phyloP scores from a whole-genome alignment of 2,888 invertebrate genomes.

The Leptinotarsa rubiginosa region DNA sequence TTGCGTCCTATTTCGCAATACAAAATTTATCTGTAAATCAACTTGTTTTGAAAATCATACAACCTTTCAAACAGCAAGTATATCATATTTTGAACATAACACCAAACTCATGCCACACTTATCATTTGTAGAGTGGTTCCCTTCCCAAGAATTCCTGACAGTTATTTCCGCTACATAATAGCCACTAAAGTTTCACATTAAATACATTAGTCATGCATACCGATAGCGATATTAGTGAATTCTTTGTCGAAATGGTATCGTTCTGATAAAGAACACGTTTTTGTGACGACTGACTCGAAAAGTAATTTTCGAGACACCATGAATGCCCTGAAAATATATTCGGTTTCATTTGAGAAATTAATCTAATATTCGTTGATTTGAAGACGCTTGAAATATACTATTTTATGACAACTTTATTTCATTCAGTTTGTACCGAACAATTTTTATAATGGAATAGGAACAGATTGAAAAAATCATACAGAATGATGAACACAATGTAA shows the following conservation, averaged over 20 bases:
- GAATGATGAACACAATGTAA: no score
- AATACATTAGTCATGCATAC: constrained; percentile 32
- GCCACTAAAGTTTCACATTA: constrained; percentile 36
- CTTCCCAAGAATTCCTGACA: constrained; percentile 31
- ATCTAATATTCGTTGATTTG: no score
- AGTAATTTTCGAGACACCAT: constrained; percentile 21
- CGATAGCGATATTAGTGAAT: constrained; percentile 39
- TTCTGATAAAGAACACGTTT: constrained; percentile 40
- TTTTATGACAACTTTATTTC: no score
- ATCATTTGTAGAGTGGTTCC: not conserved
- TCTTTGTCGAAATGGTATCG: constrained; percentile 28
- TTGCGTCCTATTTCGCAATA: no score
- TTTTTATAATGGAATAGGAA: no score
- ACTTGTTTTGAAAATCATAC: no score
- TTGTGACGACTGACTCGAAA: constrained; percentile 30
- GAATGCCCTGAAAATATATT: constrained; percentile 4
- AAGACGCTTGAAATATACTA: no score
- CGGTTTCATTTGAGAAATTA: no score
- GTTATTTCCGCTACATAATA: constrained; percentile 33
- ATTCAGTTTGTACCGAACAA: no score
- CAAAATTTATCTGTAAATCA: no score
- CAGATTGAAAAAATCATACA: no score
- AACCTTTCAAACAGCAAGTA: not conserved
- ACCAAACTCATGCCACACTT: not conserved
- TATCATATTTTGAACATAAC: not conserved